Base-by-base conservation (phyloP, 2,888 invertebrate species). In the Sphaeridia pumilis region DNA sequence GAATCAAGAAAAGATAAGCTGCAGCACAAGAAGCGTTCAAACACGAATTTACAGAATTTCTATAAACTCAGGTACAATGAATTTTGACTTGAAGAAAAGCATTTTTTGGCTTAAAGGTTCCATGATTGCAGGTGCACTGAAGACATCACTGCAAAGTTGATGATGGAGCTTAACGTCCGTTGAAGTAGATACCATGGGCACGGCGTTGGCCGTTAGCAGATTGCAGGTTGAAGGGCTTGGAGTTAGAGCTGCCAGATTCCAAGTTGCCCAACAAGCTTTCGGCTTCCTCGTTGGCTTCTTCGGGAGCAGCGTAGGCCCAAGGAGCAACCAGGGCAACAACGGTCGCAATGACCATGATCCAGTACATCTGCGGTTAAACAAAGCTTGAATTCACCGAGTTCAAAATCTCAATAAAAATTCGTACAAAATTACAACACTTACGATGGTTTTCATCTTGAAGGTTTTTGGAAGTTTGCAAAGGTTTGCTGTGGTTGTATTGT, bases 201-300 rank as follows among this genome's bases (percentile, higher is more conserved):
- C 59, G 46, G 35, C 59, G 47, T 44, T 59, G 59, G 10, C 55
- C 54, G 36, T 35, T 56, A 22, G 56, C 61, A 26, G 54, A 38
- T 49, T 61, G 61, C 41, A 61, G 57, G 31, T 61, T 61, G 57
- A 61, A 61, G 34, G 61, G 61, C 35, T 60, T 61, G 52, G 51
- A 49, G 20, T 54, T 54, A 20, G 57, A 52, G 21, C 41, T 49
- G 28, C 46, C 46, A 10, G 56, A 53, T n/a, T 60, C 61, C 28
- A 58, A 21, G 25, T 56, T 53, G 49, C 50, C 49, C 36, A 62
- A 52, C 10, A 62, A 54, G 34, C 58, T 58, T 41, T 60, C 61
- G 4, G 61, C 58, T 41, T 60, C 61, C 28, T 58, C 58, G 21
- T 47, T 42, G 24, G 45, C 38, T n/a, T 34, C n/a, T n/a, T 47